Evolutionary conservation across 2,113 vertebrate genomes (phyloP), one percentile per base, ranked within the genome.

Genomic region (Symphodus melops): DNA sequence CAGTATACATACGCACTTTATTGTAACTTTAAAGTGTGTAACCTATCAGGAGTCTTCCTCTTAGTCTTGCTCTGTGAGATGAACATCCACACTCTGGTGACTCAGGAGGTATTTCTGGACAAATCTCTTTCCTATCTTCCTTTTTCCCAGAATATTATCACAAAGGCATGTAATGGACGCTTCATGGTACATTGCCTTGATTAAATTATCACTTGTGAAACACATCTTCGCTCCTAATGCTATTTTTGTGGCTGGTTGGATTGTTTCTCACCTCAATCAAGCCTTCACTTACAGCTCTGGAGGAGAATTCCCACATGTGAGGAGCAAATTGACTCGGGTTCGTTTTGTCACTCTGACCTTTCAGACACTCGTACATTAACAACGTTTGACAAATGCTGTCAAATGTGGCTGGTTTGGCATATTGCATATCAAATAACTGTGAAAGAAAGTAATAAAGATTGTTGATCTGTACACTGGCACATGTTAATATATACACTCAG

Each of bases 121-220:
- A 68, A 77, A 55, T 44, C 23, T 7, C 55, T 36, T 4, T 19
- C 20, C 28, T 42, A 64, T 44, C 25, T 76, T 19, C 58, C 20
- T 52, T 36, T 23, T 63, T 71, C 36, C 16, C 20, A 17, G 36
- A 68, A 63, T 73, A 62, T 68, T 75, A 67, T 63, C 62, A 53
- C 58, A 71, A 77, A 81, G 60, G 28, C 75, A 69, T 68, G 58
- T 78, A 82, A 84, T 80, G 55, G 54, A 77, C 39, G 8, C 82
- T 84, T 82, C 69, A 78, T 4, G 36, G 42, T 53, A 64, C 61
- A 80, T 63, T 75, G 9, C 55, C 70, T 82, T 65, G 68, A 79
- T 84, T 87, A 70, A 39, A 84, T 81, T 61, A 68, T 67, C 79
- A 67, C 66, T 87, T 79, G 36, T 56, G 39, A 55, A 61, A 78